Base-by-base conservation (phyloP, 2,888 invertebrate genomes). In the Cyclophora albipunctata region DNA sequence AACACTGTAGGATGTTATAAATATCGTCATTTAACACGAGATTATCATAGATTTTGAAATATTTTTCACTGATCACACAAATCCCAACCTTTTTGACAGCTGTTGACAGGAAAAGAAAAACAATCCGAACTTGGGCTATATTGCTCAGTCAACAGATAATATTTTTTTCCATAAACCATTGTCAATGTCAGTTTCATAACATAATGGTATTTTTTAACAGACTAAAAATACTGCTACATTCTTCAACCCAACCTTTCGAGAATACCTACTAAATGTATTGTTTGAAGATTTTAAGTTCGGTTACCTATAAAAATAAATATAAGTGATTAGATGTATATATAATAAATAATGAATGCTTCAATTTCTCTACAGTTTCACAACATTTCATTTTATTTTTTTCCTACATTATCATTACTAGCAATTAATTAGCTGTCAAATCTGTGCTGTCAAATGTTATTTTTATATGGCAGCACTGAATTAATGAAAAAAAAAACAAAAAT, bases 11-110 rank as follows among this genome's bases (percentile, higher is more conserved):
- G 55, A 58, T 53, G 46, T 50, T 49, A 34, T 56, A 58, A 62
- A 69, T 58, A 53, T 40, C 55, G 48, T 41, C 34, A 55, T 59
- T 60, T 67, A 50, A 52, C 49, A 20, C 51, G 51, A 51, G 87
- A 87, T 88, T 81, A 65, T 56, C 65, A 65, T 56, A 60, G 87
- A 87, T 87, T 86, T 81, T 64, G 62, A 57, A 64, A 67, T 64
- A 69, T 67, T 69, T 62, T 68, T 59, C 62, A 58, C 55, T 60
- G 66, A 74, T 71, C 66, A 73, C 73, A 75, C 69, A 74, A 77
- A 66, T 60, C 69, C 83, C 76, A 81, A 88, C 88, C 87, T 86
- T 78, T 85, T 81, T 88, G 88, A 87, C 88, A 87, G 83, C 84
- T 79, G 78, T 78, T 83, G 75, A 81, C 77, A 84, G 64, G 72